phyloP scores from a whole-genome alignment of 2,113 vertebrate species.

The Platycercus adscitus region DNA sequence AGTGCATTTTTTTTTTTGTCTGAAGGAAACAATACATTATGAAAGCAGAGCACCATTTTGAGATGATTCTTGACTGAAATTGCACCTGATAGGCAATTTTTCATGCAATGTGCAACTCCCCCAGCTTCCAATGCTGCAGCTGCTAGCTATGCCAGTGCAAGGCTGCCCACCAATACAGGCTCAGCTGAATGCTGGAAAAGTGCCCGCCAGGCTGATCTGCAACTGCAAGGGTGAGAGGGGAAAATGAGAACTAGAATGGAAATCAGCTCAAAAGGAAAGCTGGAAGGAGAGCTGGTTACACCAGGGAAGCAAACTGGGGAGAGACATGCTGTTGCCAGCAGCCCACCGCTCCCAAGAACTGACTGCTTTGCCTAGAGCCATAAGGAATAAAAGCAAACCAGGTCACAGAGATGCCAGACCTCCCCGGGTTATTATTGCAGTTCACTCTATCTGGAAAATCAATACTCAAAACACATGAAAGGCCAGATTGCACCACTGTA shows the following conservation, averaged over 20 bases:
- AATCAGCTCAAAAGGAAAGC: background rate
- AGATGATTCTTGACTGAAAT: background rate
- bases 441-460: background rate
- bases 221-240: background rate
- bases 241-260: background rate
- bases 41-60: background rate
- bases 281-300: background rate
- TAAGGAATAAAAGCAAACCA: background rate
- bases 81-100: background rate
- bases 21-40: background rate
- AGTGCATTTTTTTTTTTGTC: background rate
- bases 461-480: background rate
- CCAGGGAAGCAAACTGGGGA: background rate
- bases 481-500: background rate
- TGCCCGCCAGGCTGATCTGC: rapidly evolving
- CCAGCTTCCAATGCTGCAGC: background rate
- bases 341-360: rapidly evolving
- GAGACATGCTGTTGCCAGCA: background rate
- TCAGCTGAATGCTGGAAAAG: background rate
- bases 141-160: rapidly evolving
- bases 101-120: rapidly evolving
- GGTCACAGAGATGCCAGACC: background rate
- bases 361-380: background rate
- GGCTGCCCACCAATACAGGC: background rate
- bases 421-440: background rate